Base-by-base conservation (phyloP, 2,888 invertebrate species). In the Esperia sulphurella region DNA sequence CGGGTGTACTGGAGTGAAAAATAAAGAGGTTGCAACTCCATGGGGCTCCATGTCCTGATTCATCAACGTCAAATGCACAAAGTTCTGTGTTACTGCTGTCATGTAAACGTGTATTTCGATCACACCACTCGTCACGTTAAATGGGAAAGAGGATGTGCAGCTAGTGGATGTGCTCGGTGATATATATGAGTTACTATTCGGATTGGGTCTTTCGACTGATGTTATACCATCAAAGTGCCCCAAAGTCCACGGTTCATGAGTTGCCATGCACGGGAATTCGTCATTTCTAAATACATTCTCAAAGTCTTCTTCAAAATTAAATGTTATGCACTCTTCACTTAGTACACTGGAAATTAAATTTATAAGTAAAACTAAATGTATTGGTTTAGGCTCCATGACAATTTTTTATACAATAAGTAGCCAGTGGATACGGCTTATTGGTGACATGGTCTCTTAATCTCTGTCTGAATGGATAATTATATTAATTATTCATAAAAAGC, bases 31-130 rank as follows among this genome's bases (percentile, higher is more conserved):
- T 0, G 28, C 43, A 1, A 43, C 55, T 5, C 65, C 58, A 2
- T 8, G 8, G 9, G 31, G 9, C 10, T 10, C 31, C 10, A 10
- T 2, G 31, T 31, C 31, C 31, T 9, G 31, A 8, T 9, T 31
- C 9, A 31, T 31, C 31, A 31, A 8, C 9, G 31, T 5, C 8
- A 31, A 3, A 8, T 5, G 4, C 31, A 31, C 8, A 10, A 31
- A 4, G 10, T 31, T 10, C 10, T 8, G 10, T 10, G 8, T 2
- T 10, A 4, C 31, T 8, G 3, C 31, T 31, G 31, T 10, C 63
- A 79, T 68, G 45, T 58, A 78, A 8, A 76, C 46, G 39, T 67
- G 65, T 1, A 75, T 59, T 68, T 83, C 75, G 3, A 83, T 40
- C 10, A 45, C 33, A 12, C 81, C 21, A 8, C 52, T 52, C 8